A percentile compares a stretch with the other conserved stretches of the same genome.
phyloP scores from a whole-genome alignment of 2,113 vertebrate genomes.

The Mastomys coucha region DNA sequence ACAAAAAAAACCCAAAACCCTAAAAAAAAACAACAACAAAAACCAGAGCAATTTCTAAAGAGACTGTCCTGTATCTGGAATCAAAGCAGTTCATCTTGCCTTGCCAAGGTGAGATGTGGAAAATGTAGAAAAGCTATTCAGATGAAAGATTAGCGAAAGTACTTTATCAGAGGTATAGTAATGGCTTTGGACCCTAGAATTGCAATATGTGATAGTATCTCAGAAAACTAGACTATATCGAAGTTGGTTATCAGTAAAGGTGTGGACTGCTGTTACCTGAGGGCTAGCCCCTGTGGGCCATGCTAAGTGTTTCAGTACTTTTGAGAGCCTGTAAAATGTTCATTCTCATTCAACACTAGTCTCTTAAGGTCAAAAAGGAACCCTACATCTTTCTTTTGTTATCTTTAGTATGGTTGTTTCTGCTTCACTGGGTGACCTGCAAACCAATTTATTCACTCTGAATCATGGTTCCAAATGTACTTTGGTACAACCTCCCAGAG shows the following conservation, averaged over 20 bases:
- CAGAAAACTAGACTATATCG: not conserved
- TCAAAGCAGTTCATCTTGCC: not conserved
- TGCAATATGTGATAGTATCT: fast-evolving
- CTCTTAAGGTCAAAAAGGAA: not conserved
- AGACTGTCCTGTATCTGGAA: not conserved
- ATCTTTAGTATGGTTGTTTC: not conserved
- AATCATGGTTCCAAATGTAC: not conserved
- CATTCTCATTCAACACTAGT: not conserved
- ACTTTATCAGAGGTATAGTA: not conserved
- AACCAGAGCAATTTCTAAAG: not conserved
- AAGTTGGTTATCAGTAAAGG: not conserved
- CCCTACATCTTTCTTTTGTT: not conserved
- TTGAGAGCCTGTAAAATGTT: not conserved
- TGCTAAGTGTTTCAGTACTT: not conserved
- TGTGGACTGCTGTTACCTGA: not conserved
- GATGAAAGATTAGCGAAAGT: not conserved
- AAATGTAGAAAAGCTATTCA: not conserved
- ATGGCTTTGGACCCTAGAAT: not conserved
- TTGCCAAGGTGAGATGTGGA: not conserved
- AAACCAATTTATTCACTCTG: not conserved
- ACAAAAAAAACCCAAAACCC: not conserved
- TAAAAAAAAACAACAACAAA: too few species aligned
- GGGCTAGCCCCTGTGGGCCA: not conserved
- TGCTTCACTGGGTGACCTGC: not conserved
- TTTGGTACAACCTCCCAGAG: fast-evolving